Base-by-base conservation (phyloP, 2,113 vertebrate genomes). In the Cynocephalus volans region DNA sequence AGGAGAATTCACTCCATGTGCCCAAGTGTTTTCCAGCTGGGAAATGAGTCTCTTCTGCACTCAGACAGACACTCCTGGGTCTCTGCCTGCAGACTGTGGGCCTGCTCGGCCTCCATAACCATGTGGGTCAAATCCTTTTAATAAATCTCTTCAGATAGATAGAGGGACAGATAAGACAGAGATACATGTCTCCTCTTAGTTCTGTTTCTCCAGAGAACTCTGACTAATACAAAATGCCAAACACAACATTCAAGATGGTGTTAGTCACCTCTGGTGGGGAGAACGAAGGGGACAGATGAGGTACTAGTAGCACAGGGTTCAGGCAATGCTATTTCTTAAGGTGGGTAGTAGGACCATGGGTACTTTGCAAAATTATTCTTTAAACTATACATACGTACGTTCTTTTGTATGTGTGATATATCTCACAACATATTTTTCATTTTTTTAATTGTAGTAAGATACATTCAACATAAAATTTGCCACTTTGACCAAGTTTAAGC, bases 311-410 rank as follows among this genome's bases (percentile, higher is more conserved):
- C 54, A 14, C 13, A 5, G 10, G 54, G 36, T 1, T 26, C 54
- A 23, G 73, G n/a, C 6, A 24, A 6, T 1, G 6, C 15, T 8
- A 5, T 11, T 19, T 45, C 36, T 62, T 33, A 21, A 28, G n/a
- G n/a, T 8, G 1, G 31, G 19, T 0, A 28, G 45, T 2, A n/a
- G 33, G n/a, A 8, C 11, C 4, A 0, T 0, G 15, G 69, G 18
- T 14, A 6, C 9, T 41, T 17, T 7, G 14, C 5, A 14, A 50
- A 76, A 28, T 45, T 10, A 21, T 15, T n/a, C 52, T 28, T 17
- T 23, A 54, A 28, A 72, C 33, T 28, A 8, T 0, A 26, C 18
- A 24, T 8, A 23, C 0, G 11, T 7, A 15, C 1, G 5, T 18
- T 6, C 60, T 76, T 58, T 1, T 15, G 33, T 10, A 4, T 9